A percentile compares a stretch with the other conserved stretches of the same genome.
Evolutionary conservation across 2,797 vertebrate genomes (phyloP).

Genomic region (Labeo calbasu): DNA sequence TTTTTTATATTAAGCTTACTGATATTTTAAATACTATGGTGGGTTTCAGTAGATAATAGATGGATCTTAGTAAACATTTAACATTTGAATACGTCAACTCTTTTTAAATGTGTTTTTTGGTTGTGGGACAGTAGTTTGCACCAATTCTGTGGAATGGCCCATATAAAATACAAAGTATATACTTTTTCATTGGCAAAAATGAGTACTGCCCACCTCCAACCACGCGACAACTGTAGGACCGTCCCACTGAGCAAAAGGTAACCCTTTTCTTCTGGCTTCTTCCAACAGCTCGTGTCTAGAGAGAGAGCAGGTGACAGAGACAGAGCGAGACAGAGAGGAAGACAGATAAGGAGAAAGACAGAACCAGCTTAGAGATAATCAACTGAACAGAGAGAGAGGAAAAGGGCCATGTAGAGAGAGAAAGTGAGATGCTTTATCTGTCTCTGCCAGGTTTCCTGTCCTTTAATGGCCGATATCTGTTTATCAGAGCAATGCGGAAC

Average conservation of each 20-base stretch:
- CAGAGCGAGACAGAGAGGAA: constrained; percentile 23
- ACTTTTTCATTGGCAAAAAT: background rate
- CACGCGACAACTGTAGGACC: constrained; percentile 95
- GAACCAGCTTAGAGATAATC: constrained; percentile 27
- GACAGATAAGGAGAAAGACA: constrained; percentile 27
- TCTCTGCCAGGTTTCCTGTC: constrained; percentile 34
- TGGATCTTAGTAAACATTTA: no score
- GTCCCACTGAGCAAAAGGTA: constrained; percentile 98
- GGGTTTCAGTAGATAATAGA: no score
- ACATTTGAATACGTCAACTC: no score
- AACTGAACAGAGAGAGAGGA: constrained; percentile 22
- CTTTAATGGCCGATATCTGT: constrained; percentile 15
- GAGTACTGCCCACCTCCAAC: constrained; percentile 84
- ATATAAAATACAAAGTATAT: no score
- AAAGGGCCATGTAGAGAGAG: constrained; percentile 17
- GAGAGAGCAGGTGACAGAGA: background rate
- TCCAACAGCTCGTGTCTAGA: constrained; percentile 95
- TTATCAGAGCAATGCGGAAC: background rate
- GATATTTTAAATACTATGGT: no score
- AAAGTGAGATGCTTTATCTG: constrained; percentile 42
- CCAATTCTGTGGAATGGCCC: no score
- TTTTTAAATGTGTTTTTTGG: no score
- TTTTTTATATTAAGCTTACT: no score
- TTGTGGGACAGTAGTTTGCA: no score
- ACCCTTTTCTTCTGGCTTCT: constrained; percentile 92